These are phyloP conservation scores for Xiphophorus couchianus DNA, from an alignment of 2,113 vertebrate genomes.

Conservation along the genomic window DNA sequence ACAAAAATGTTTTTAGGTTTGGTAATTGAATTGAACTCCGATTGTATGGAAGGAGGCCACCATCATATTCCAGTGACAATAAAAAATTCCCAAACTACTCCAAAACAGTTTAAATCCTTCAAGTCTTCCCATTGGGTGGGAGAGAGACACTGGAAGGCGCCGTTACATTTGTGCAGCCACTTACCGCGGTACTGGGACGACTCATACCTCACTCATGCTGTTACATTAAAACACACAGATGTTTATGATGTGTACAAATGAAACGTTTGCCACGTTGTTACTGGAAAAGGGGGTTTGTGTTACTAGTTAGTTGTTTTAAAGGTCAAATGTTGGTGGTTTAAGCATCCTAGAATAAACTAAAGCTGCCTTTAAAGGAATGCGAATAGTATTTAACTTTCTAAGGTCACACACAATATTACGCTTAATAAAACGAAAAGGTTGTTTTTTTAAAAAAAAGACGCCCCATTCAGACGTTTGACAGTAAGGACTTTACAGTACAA, in stretches of 20 bases:
- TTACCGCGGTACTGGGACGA: conserved; percentile 18
- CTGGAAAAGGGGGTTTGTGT: conserved; percentile 37
- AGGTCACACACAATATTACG: too few species aligned
- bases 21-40: too few species aligned
- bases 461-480: too few species aligned
- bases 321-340: conserved; percentile 48
- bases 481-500: too few species aligned
- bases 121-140: background rate
- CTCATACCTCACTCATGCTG: conserved; percentile 33
- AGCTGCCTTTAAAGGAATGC: too few species aligned
- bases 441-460: too few species aligned
- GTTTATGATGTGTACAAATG: conserved; percentile 11
- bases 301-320: conserved; percentile 58
- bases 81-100: background rate
- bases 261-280: conserved; percentile 56
- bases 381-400: too few species aligned
- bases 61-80: too few species aligned
- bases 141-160: conserved; percentile 58
- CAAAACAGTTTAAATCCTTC: background rate
- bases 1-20: too few species aligned
- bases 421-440: too few species aligned
- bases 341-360: background rate
- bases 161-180: conserved; percentile 69
- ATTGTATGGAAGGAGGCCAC: too few species aligned
- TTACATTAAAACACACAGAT: conserved; percentile 50